These are phyloP conservation scores for Agelastica alni DNA, from an alignment of 2,888 invertebrate species.

Conservation along the genomic window DNA sequence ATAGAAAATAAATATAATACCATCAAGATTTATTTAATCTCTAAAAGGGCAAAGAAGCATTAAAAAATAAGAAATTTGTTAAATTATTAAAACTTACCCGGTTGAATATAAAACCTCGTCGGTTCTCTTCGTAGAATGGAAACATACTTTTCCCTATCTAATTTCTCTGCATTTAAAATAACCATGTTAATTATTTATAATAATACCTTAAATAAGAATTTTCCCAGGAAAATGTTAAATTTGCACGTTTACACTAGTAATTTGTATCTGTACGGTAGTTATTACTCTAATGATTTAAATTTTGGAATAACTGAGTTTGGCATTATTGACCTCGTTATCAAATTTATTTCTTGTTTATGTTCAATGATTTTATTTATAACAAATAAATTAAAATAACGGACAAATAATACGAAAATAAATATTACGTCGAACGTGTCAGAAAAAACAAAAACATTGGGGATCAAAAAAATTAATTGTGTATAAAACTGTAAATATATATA, in stretches of 20 bases:
- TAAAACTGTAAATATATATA: no score
- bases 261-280: background rate
- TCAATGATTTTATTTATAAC: slow-evolving; percentile 16
- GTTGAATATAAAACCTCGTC: slow-evolving; percentile 19
- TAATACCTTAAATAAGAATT: no score
- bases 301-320: slow-evolving; percentile 11
- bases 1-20: no score
- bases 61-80: no score
- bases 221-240: no score
- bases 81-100: slow-evolving; percentile 19
- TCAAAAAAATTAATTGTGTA: no score
- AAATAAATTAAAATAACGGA: slow-evolving; percentile 14
- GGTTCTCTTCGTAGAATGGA: slow-evolving; percentile 21
- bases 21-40: no score
- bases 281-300: slow-evolving; percentile 5
- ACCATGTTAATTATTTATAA: slow-evolving; percentile 9
- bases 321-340: slow-evolving; percentile 23
- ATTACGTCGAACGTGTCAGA: slow-evolving; percentile 2
- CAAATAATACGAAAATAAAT: slow-evolving; percentile 10
- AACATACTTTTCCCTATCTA: slow-evolving; percentile 18
- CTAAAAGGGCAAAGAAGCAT: no score
- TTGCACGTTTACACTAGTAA: no score
- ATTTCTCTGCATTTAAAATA: background rate
- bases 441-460: slow-evolving; percentile 6
- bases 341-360: slow-evolving; percentile 16